Percentiles rank a stretch among this genome's conserved stretches.
Evolutionary conservation across 2,113 vertebrate species (phyloP).

Genomic region (Scomber scombrus): DNA sequence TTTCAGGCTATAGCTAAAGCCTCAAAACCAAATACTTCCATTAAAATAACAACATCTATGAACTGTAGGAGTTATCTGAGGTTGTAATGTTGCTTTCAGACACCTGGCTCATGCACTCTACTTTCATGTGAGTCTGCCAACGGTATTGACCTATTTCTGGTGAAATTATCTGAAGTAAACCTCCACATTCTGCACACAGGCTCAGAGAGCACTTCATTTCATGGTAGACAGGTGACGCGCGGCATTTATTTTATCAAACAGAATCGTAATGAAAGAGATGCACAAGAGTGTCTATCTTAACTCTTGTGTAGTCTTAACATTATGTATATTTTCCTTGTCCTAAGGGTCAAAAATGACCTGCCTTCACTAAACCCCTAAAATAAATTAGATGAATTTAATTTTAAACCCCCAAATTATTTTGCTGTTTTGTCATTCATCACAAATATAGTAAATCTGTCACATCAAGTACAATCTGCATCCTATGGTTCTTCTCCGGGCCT

Average conservation of each 20-base stretch:
- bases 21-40: conserved; percentile 28
- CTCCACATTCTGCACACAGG: conserved; percentile 37
- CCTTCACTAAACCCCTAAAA: too few relatives aligned
- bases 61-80: conserved; percentile 46
- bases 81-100: conserved; percentile 32
- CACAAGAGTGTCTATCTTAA: conserved; percentile 45
- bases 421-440: too few relatives aligned
- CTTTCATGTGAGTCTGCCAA: conserved; percentile 9
- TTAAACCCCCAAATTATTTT: too few relatives aligned
- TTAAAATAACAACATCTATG: conserved; percentile 40
- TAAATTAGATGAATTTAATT: too few relatives aligned
- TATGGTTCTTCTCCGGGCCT: too few relatives aligned
- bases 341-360: too few relatives aligned
- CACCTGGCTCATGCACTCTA: conserved; percentile 38
- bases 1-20: conserved; percentile 46
- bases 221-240: conserved; percentile 52
- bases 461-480: too few relatives aligned
- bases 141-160: conserved; percentile 52
- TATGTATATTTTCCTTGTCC: too few relatives aligned
- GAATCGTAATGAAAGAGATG: conserved; percentile 60
- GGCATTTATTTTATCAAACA: conserved; percentile 59
- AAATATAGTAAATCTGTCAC: too few relatives aligned
- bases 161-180: conserved; percentile 52
- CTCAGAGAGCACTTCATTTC: conserved; percentile 60
- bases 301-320: too few relatives aligned